phyloP scores from a whole-genome alignment of 2,797 vertebrate genomes.

The Aldrovandia affinis region DNA sequence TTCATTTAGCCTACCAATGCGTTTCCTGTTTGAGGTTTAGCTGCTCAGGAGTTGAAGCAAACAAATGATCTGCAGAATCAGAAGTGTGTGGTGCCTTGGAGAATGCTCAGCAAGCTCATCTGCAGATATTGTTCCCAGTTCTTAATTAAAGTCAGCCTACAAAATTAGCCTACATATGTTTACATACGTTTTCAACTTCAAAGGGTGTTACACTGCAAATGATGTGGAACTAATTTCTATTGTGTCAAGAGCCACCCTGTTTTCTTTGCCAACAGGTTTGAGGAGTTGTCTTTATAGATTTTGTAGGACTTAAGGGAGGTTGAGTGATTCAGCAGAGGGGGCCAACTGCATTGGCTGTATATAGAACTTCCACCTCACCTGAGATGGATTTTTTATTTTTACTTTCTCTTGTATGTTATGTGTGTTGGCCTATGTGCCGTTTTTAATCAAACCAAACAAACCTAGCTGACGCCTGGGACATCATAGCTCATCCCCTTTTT shows the following conservation, averaged over 20 bases:
- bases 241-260: no score
- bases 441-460: no score
- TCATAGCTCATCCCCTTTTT: not conserved
- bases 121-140: not conserved
- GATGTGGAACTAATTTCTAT: not conserved
- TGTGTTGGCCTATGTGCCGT: no score
- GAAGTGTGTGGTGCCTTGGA: not conserved
- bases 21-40: not conserved
- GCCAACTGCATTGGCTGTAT: no score
- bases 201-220: not conserved
- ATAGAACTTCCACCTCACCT: no score
- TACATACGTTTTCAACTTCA: constrained; percentile 5
- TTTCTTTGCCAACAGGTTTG: no score
- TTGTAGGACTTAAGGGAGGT: not conserved
- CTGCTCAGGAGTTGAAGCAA: not conserved
- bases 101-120: not conserved
- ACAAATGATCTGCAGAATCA: not conserved
- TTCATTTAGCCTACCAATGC: not conserved
- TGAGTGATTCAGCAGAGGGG: no score
- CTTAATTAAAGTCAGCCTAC: constrained; percentile 8
- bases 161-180: not conserved
- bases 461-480: not conserved
- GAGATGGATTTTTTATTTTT: no score
- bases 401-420: no score
- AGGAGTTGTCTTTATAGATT: not conserved